Evolutionary conservation across 2,797 vertebrate species (phyloP).

Genomic region (Margarornis squamiger): DNA sequence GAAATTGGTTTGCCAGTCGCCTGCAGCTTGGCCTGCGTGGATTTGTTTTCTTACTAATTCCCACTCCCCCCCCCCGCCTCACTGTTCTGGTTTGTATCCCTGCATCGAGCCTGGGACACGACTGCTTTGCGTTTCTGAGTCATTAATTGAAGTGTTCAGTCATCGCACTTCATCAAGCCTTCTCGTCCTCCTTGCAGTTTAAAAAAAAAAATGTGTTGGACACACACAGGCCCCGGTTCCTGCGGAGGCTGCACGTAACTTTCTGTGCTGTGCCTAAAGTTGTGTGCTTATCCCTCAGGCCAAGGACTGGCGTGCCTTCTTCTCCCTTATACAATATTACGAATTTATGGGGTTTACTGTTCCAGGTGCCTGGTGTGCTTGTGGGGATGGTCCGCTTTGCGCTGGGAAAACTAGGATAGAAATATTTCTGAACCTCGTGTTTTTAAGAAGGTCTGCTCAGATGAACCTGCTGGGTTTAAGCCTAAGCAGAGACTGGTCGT

Average conservation of each 20-base stretch:
- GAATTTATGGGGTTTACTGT: background rate
- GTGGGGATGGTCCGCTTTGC: background rate
- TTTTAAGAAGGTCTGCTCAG: background rate
- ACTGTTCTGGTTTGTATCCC: background rate
- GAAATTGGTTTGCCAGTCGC: background rate
- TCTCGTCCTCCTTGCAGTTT: background rate
- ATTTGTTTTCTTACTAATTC: background rate
- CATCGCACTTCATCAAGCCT: background rate
- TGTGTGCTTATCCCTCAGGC: background rate
- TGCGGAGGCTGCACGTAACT: background rate
- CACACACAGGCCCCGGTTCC: background rate
- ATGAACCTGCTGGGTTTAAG: background rate
- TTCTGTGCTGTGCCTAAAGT: rapidly evolving
- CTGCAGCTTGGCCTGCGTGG: background rate
- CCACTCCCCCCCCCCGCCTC: too few species aligned
- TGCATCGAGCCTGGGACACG: background rate
- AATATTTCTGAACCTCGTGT: rapidly evolving
- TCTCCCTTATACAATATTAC: rapidly evolving
- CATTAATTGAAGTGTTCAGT: background rate
- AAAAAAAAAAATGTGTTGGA: background rate
- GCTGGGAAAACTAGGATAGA: background rate
- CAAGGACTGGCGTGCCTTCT: rapidly evolving
- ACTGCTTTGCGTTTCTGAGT: constrained; percentile 14
- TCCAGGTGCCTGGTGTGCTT: rapidly evolving
- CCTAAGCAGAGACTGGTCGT: background rate